Evolutionary conservation across 2,797 vertebrate genomes (phyloP).

Genomic region (Scleropages formosus): DNA sequence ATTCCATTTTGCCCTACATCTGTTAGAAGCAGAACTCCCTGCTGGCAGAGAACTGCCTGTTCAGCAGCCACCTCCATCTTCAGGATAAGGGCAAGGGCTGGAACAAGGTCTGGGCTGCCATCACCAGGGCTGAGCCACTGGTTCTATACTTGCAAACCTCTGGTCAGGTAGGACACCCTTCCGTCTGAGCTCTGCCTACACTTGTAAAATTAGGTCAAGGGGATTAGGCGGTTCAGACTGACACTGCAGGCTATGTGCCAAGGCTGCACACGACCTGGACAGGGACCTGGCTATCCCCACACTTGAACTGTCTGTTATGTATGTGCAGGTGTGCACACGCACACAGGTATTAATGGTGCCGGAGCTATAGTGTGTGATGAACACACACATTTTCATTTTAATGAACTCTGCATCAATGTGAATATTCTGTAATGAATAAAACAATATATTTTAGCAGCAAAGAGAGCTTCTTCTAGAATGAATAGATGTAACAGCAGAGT

Average conservation of each 20-base stretch:
- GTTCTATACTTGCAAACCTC: slow-evolving; percentile 76
- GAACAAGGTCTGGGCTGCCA: slow-evolving; percentile 78
- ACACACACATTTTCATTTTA: slow-evolving; percentile 61
- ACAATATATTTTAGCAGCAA: slow-evolving; percentile 32
- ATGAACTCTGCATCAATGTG: slow-evolving; percentile 46
- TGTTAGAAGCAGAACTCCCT: slow-evolving; percentile 70
- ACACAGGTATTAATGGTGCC: background rate
- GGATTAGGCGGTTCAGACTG: slow-evolving; percentile 55
- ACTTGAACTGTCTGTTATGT: too few relatives aligned
- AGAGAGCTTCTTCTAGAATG: slow-evolving; percentile 36
- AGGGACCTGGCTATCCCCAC: background rate
- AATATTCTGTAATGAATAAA: slow-evolving; percentile 51
- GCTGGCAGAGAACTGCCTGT: slow-evolving; percentile 70
- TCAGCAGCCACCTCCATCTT: slow-evolving; percentile 76
- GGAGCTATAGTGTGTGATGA: too few relatives aligned
- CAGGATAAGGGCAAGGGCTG: slow-evolving; percentile 81
- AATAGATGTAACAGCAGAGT: slow-evolving; percentile 4
- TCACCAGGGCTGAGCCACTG: slow-evolving; percentile 76
- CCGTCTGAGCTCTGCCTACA: slow-evolving; percentile 41
- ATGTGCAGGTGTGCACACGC: background rate
- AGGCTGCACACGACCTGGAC: slow-evolving; percentile 25
- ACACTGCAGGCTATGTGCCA: slow-evolving; percentile 32
- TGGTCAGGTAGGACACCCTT: slow-evolving; percentile 69
- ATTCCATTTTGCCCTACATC: slow-evolving; percentile 7
- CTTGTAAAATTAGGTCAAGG: slow-evolving; percentile 54